Evolutionary conservation across 2,113 vertebrate species (phyloP), one percentile per base, ranked within the genome.

Genomic region (Onychostoma macrolepis): DNA sequence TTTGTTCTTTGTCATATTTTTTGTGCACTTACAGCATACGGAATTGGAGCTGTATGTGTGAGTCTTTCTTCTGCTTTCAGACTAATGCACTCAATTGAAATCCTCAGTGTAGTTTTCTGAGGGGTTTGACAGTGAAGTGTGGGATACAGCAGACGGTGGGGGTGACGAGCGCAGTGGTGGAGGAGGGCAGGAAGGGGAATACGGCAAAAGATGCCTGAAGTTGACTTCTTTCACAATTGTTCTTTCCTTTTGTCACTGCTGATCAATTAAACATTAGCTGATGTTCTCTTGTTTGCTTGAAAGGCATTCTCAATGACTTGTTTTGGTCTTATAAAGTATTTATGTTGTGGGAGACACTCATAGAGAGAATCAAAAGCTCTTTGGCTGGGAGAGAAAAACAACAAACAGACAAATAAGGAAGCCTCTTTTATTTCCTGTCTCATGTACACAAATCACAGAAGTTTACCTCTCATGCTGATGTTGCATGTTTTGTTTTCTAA

Each of bases 251-350:
- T 94, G 93, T 94, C 93, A 87, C 92, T 88, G 85, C 93, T 93
- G 94, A 95, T 96, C 95, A 95, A 95, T 95, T 96, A 95, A 95
- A 95, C 94, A 95, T 95, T 93, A 91, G 89, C 72, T 85, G 89
- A 89, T 53, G 90, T 93, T 93, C 91, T 89, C 90, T 90, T 94
- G 90, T 93, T 93, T 88, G 90, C 88, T 90, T 93, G 92, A 94
- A 94, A 94, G 91, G 81, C 79, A 90, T 93, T 89, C 86, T 89
- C 85, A 84, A 89, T 86, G 87, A 85, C 90, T 94, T 94, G 90
- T 89, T 91, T 90, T 91, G 90, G 87, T 93, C 91, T 93, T 90
- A 90, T 94, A 92, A 93, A 93, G 90, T 94, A 95, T 95, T 94
- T 89, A 93, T 93, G 93, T 61, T 90, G 76, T 87, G 88, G 72